Base-by-base conservation (phyloP, 2,888 invertebrate species). In the Fragum whitleyi region DNA sequence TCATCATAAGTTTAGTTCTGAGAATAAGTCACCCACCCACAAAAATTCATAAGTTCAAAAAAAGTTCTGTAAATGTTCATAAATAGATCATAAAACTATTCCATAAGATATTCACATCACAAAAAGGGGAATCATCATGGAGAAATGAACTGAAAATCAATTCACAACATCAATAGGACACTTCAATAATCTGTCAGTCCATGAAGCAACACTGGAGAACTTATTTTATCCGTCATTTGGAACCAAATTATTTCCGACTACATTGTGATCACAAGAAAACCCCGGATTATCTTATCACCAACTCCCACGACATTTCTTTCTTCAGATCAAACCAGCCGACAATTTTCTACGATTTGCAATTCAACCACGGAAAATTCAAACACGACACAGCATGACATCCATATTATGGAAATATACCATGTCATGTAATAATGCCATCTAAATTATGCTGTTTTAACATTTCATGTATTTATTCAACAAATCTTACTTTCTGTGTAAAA, bases 291-390 rank as follows among this genome's bases (percentile, higher is more conserved):
- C 61, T 32, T 61, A 28, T 61, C 61, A 26, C 23, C 61, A 29
- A 61, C 61, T 28, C 61, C 61, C 28, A 61, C 61, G 32, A 61
- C 61, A 61, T 32, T 61, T 61, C 47, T 57, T 57, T 26, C 57
- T 57, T 61, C 19, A 28, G 61, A 61, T n/a, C 61, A 9, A 11
- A 61, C 32, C 61, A 3, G 32, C 11, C 32, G 32, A 61, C 29
- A 61, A 57, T 32, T n/a, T 61, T 61, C 61, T 61, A 32, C 26
- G 32, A 61, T 61, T 61, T 61, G 61, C 61, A 61, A 61, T 61
- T 61, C 61, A 61, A 32, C 19, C 11, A 29, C 7, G 61, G n/a
- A 32, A 61, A 57, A 21, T 29, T 32, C 23, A 32, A 32, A 61
- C 61, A 61, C 21, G 29, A n/a, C 28, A 19, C 26, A 32, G 29